Percentiles rank a stretch among this genome's conserved stretches.
These are phyloP conservation scores for Drosophila niveifrons DNA, from an alignment of 2,888 invertebrate genomes.

Conservation along the genomic window DNA sequence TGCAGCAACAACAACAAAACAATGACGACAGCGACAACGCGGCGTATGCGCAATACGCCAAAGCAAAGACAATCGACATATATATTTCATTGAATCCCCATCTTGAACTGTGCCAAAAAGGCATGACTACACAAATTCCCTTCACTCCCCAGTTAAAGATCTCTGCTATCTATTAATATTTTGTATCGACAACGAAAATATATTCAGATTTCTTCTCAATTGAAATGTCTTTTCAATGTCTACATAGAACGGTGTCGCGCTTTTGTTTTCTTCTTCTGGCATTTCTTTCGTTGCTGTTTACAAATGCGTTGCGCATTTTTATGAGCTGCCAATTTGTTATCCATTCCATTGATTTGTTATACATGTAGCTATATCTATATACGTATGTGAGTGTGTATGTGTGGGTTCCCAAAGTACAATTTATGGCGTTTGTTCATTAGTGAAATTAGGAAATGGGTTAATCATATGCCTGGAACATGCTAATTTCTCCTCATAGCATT, in stretches of 20 bases:
- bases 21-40: constrained; percentile 23
- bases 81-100: constrained; percentile 19
- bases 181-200: neutral
- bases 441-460: constrained; percentile 65
- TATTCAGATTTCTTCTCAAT: constrained; percentile 7
- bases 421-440: constrained; percentile 71
- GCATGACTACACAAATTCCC: constrained; percentile 41
- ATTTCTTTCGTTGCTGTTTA: constrained; percentile 45
- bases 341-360: constrained; percentile 32
- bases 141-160: constrained; percentile 28
- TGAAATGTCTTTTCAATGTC: neutral
- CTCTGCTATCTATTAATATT: constrained; percentile 19
- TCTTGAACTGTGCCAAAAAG: constrained; percentile 58
- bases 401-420: constrained; percentile 50
- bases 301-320: constrained; percentile 63
- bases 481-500: constrained; percentile 24
- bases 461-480: constrained; percentile 62
- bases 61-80: constrained; percentile 55
- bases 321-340: constrained; percentile 41
- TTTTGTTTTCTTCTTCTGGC: constrained; percentile 40
- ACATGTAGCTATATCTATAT: neutral
- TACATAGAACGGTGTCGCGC: constrained; percentile 27
- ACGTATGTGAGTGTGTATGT: neutral
- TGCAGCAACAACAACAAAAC: constrained; percentile 15
- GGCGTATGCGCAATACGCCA: constrained; percentile 53